Evolutionary conservation across 2,113 vertebrate species (phyloP), one percentile per base, ranked within the genome.

Genomic region (Tychaedon coryphoeus): DNA sequence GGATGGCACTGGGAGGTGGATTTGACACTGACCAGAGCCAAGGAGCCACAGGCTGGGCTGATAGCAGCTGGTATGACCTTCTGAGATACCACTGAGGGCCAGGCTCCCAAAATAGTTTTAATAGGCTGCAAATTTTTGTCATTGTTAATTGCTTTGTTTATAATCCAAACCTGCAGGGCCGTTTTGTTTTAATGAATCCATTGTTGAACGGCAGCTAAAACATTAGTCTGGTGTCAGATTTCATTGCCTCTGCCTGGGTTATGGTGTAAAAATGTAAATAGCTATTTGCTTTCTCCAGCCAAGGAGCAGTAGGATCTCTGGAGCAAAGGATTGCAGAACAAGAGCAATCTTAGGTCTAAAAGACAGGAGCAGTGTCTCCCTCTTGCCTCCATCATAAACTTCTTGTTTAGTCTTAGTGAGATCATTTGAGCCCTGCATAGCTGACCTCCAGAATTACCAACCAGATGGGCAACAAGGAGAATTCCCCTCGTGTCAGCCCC

Each of bases 111-210:
- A 93, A 89, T 88, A 95, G 70, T 78, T 89, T 72, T 87, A 91
- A 72, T 50, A 61, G 18, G 45, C 51, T 88, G 73, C 81, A 92
- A 86, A 66, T 92, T 92, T 92, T 92, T 50, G 43, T 47, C 0
- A 3, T 82, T 73, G 42, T 80, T 94, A 94, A 92, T 93, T 90
- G 62, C 71, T 92, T 95, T 86, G 74, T 92, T 96, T 97, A 90
- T 88, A 54, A 90, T 92, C 33, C 29, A 83, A 34, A 88, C 88
- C 86, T 86, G 31, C 15, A 10, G 71, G 54, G 86, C 76, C 1
- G 0, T 85, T 94, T 83, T 88, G 10, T 76, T 97, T 76, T 92
- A 90, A 82, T 90, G 81, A 89, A 69, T 48, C 54, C 2, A 0
- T 66, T 79, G 84, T 82, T 58, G 65, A 89, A 65, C 1, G 2